Evolutionary conservation across 2,797 vertebrate species (phyloP).

Genomic region (Micrastur ruficollis): DNA sequence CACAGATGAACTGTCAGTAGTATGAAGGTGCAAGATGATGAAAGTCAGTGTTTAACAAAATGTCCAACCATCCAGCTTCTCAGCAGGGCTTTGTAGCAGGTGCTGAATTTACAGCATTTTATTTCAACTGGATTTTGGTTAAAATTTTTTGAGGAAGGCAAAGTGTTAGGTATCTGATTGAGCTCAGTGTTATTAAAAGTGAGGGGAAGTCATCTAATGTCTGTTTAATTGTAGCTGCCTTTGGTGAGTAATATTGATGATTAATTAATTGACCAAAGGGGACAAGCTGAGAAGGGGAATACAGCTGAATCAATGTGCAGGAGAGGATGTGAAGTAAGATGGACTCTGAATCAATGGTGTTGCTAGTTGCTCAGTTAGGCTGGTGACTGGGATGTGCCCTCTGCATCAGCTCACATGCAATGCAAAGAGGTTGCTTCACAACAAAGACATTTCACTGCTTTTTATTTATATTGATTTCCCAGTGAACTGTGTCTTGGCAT

Average conservation of each 20-base stretch:
- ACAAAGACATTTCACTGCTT: conserved; percentile 71
- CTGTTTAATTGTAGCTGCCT: conserved; percentile 58
- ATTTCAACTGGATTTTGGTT: background rate
- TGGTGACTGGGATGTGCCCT: conserved; percentile 34
- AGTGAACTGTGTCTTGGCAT: conserved; percentile 71
- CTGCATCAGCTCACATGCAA: conserved; percentile 37
- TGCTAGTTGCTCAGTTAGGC: conserved; percentile 55
- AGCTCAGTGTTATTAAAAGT: background rate
- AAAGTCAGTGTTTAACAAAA: background rate
- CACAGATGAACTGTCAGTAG: background rate
- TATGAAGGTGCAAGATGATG: background rate
- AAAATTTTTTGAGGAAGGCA: background rate
- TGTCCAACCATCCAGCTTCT: background rate
- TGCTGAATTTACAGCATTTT: background rate
- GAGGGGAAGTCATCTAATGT: conserved; percentile 34
- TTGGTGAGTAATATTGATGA: conserved; percentile 54
- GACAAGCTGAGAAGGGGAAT: conserved; percentile 51
- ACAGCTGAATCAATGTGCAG: conserved; percentile 16
- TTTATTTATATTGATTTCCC: conserved; percentile 74
- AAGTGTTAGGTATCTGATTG: background rate
- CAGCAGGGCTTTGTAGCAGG: background rate
- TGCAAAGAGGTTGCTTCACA: conserved; percentile 53
- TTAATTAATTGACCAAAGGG: conserved; percentile 55
- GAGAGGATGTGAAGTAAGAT: conserved; percentile 23
- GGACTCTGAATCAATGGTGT: conserved; percentile 46